phyloP scores from a whole-genome alignment of 2,797 vertebrate species.

The Sebastes dallii region DNA sequence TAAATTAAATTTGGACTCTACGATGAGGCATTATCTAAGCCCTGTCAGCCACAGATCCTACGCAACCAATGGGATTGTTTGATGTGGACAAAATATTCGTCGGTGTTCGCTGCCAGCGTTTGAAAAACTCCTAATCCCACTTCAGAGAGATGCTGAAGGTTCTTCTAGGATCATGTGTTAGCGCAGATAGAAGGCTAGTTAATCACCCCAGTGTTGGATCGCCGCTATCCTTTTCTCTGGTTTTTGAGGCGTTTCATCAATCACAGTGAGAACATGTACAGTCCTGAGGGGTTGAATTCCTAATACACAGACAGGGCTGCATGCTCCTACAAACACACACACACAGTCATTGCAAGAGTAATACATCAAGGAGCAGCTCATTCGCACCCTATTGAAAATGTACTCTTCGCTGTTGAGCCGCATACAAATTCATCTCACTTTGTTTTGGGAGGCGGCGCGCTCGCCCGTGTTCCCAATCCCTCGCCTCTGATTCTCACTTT shows the following conservation, averaged over 20 bases:
- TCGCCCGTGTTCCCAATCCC: slow-evolving; percentile 27
- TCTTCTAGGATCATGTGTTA: slow-evolving; percentile 67
- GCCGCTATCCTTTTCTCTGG: slow-evolving; percentile 37
- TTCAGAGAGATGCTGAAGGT: slow-evolving; percentile 62
- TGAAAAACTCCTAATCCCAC: slow-evolving; percentile 63
- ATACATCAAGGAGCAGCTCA: slow-evolving; percentile 57
- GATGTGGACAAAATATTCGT: slow-evolving; percentile 50
- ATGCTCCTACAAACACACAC: slow-evolving; percentile 11
- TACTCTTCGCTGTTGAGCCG: slow-evolving; percentile 52
- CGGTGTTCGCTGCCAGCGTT: slow-evolving; percentile 45
- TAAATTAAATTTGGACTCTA: slow-evolving; percentile 42
- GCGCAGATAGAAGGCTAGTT: slow-evolving; percentile 55
- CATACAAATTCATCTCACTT: slow-evolving; percentile 72
- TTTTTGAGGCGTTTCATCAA: slow-evolving; percentile 70
- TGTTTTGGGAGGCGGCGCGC: slow-evolving; percentile 53
- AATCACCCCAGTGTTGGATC: slow-evolving; percentile 54
- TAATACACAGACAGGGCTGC: slow-evolving; percentile 19
- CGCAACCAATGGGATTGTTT: slow-evolving; percentile 37
- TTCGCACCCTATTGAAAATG: slow-evolving; percentile 53
- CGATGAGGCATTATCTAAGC: slow-evolving; percentile 37
- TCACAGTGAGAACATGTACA: slow-evolving; percentile 50
- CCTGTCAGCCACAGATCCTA: slow-evolving; percentile 42
- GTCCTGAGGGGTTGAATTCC: slow-evolving; percentile 40
- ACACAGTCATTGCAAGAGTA: slow-evolving; percentile 10
- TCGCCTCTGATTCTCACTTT: slow-evolving; percentile 46